Percentiles rank a stretch among this genome's conserved stretches.
These are phyloP conservation scores for Origma solitaria DNA, from an alignment of 2,113 vertebrate genomes.

Conservation along the genomic window DNA sequence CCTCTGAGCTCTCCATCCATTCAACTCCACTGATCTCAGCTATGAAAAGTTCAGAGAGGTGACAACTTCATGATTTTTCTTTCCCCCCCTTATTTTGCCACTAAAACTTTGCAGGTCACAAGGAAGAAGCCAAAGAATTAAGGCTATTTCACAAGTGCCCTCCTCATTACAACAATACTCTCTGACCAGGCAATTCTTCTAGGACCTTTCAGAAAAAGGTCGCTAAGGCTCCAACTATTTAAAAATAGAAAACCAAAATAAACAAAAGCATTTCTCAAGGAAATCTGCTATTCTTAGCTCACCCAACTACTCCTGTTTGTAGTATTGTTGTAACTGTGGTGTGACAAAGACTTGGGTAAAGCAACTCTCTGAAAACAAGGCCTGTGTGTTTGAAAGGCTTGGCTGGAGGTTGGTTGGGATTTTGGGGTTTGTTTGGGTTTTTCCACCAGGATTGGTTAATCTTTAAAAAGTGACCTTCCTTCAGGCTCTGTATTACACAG, in stretches of 20 bases:
- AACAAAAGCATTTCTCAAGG: slow-evolving; percentile 47
- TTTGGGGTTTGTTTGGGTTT: background rate
- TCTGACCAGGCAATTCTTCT: background rate
- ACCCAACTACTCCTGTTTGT: background rate
- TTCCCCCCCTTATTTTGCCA: background rate
- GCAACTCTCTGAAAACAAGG: background rate
- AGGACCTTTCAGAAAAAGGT: slow-evolving; percentile 6
- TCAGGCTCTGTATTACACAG: background rate
- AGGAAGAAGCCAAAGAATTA: background rate
- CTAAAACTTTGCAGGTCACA: background rate
- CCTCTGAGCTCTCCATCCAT: background rate
- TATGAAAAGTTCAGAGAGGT: background rate
- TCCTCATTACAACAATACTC: background rate
- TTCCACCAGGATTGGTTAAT: background rate
- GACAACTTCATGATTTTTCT: background rate
- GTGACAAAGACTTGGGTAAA: background rate
- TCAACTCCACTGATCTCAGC: background rate
- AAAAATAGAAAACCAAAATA: slow-evolving; percentile 43
- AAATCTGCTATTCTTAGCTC: slow-evolving; percentile 50
- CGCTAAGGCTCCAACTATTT: background rate
- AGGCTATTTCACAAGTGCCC: background rate
- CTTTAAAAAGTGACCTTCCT: background rate
- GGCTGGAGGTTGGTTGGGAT: too few relatives aligned
- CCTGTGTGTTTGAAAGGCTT: background rate
- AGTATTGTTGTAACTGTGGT: background rate